Percentiles rank a stretch among this genome's conserved stretches.
Conservation (phyloP, 1,140 invertebrate genomes). For the Drosophila orena region DNA sequence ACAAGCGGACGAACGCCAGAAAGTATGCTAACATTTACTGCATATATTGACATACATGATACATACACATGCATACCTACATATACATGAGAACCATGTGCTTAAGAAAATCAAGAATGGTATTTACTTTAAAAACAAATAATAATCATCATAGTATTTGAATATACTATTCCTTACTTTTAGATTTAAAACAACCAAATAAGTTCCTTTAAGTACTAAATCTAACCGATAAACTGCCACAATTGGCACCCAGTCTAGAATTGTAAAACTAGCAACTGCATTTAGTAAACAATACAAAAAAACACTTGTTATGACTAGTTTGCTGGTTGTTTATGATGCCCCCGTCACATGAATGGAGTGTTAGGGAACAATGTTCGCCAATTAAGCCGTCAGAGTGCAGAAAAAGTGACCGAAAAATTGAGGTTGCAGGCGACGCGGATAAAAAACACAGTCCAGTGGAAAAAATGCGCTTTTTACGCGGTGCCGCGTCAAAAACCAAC, state of each 20-base stretch:
- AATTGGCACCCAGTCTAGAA: not conserved
- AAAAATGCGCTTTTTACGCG: slow-evolving; percentile 61
- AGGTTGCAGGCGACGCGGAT: slow-evolving; percentile 12
- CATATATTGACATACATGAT: too few relatives aligned
- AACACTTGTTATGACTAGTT: not conserved
- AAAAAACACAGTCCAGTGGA: slow-evolving; percentile 21
- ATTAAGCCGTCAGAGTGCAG: slow-evolving; percentile 71
- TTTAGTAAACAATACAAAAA: not conserved
- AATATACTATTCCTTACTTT: too few relatives aligned
- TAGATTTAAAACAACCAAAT: too few relatives aligned
- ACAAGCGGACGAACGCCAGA: too few relatives aligned
- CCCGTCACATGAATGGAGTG: slow-evolving; percentile 7
- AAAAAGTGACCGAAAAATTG: slow-evolving; percentile 52
- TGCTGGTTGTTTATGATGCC: slow-evolving; percentile 20
- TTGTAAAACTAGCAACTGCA: not conserved
- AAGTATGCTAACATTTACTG: too few relatives aligned
- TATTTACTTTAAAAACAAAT: too few relatives aligned
- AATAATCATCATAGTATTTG: too few relatives aligned
- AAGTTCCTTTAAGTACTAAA: too few relatives aligned
- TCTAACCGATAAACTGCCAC: not conserved
- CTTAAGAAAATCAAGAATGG: too few relatives aligned
- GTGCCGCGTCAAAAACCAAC: slow-evolving; percentile 72
- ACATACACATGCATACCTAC: too few relatives aligned
- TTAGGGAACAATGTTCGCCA: slow-evolving; percentile 57
- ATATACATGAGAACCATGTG: too few relatives aligned